phyloP scores from a whole-genome alignment of 2,888 invertebrate genomes.

The Phengaris alcon region DNA sequence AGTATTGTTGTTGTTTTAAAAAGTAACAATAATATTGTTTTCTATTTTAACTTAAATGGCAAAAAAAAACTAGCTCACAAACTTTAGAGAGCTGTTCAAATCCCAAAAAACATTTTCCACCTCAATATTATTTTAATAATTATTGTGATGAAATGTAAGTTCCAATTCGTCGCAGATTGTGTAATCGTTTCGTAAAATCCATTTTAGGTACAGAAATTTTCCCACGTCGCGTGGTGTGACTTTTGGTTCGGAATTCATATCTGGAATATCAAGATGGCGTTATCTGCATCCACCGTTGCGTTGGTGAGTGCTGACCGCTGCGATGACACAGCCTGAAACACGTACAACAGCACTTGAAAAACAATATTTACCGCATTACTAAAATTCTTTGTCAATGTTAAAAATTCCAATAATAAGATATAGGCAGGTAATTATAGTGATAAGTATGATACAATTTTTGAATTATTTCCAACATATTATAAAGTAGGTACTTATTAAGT shows the following conservation, averaged over 20 bases:
- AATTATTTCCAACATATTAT: neutral
- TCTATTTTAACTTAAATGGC: too few relatives aligned
- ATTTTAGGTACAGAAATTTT: conserved; percentile 39
- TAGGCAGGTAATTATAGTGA: neutral
- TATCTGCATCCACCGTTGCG: conserved; percentile 62
- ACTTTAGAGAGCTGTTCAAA: too few relatives aligned
- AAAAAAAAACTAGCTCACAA: too few relatives aligned
- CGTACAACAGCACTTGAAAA: neutral
- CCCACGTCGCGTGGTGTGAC: conserved; percentile 43
- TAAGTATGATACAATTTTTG: neutral
- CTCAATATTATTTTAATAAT: neutral
- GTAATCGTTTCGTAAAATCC: neutral
- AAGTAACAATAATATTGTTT: too few relatives aligned
- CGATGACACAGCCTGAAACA: conserved; percentile 16
- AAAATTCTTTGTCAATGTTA: conserved; percentile 16
- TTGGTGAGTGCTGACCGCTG: conserved; percentile 35
- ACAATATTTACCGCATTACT: neutral
- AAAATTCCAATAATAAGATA: conserved; percentile 11
- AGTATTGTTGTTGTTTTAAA: too few relatives aligned
- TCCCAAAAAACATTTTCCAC: neutral
- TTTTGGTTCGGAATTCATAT: conserved; percentile 45
- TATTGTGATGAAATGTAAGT: neutral
- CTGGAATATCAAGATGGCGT: conserved; percentile 63
- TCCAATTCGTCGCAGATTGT: conserved; percentile 10
- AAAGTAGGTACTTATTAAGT: neutral